Conservation (phyloP, 2,113 vertebrate species). For the Synodontis membranacea region DNA sequence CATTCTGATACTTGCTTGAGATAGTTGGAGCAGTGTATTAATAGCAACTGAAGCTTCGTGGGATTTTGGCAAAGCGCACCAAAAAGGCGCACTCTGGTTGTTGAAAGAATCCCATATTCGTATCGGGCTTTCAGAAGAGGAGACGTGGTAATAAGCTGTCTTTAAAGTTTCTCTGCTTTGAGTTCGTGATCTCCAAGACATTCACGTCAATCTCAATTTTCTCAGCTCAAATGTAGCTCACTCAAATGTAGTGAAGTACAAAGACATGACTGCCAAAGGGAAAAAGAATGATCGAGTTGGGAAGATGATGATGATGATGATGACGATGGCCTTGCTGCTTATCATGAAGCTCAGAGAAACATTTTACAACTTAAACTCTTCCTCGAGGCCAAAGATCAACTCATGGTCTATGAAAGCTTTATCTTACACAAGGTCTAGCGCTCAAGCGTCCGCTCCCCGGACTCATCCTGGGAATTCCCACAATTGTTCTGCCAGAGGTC, state of each 20-base stretch:
- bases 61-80: conserved; percentile 20
- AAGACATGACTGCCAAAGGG: neutral
- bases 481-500: conserved; percentile 45
- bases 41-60: conserved; percentile 23
- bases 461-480: conserved; percentile 47
- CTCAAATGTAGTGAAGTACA: conserved; percentile 3
- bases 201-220: neutral
- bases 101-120: neutral
- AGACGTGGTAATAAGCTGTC: neutral
- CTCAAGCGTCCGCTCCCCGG: conserved; percentile 5
- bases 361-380: neutral
- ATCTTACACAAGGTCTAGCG: neutral
- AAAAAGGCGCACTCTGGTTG: neutral
- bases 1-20: neutral
- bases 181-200: neutral
- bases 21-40: neutral
- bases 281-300: neutral
- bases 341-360: neutral
- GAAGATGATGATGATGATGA: neutral
- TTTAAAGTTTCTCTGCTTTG: no score
- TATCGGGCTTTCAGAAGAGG: neutral
- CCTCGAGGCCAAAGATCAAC: conserved; percentile 3
- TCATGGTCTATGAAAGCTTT: neutral
- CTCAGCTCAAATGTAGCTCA: neutral
- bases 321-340: neutral